Base-by-base conservation (phyloP, 2,113 vertebrate genomes). In the Illadopsis cleaveri region DNA sequence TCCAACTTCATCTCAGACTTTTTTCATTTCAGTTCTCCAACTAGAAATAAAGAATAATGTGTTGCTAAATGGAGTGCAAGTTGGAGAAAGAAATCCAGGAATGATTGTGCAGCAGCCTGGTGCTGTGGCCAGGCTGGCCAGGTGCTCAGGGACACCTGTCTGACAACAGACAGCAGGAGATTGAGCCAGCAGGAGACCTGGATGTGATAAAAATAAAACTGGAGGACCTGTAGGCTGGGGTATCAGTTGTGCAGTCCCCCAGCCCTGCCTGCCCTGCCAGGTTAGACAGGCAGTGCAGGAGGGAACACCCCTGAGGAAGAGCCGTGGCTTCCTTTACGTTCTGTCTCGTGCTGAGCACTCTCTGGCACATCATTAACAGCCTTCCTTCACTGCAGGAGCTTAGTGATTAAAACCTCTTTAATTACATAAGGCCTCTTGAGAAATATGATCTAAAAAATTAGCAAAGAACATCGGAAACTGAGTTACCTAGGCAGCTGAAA, bases 321-420 rank as follows among this genome's bases (percentile, higher is more conserved):
- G 6, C 44, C 0, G 0, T 8, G 15, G 17, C 33, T 86, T 69
- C 31, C 75, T 79, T 30, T 47, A 4, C 0, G 0, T 51, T 54
- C 75, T 68, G 1, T 51, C n/a, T 65, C 12, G 1, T 37, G 9
- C 82, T 47, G 57, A 82, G 57, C n/a, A 17, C 25, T 4, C 51
- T 38, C 37, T 37, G 64, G 25, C 35, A 66, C 61, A 61, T 80
- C 47, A 15, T 79, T 66, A 92, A 20, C 5, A 8, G 21, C 48
- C 48, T 80, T 75, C 58, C 44, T 86, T 82, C 72, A 7, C 48
- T 86, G 28, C 48, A 47, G 78, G 23, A 71, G 84, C n/a, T 45
- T 78, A 40, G 82, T 42, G 62, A 82, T 94, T 93, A 90, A 90
- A 85, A 56, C 10, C 38, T 62, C 56, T 68, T 81, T 73, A 90